Percentiles rank a stretch among this genome's conserved stretches.
Conservation (phyloP, 1,140 invertebrate species). For the Aphidius gifuensis region DNA sequence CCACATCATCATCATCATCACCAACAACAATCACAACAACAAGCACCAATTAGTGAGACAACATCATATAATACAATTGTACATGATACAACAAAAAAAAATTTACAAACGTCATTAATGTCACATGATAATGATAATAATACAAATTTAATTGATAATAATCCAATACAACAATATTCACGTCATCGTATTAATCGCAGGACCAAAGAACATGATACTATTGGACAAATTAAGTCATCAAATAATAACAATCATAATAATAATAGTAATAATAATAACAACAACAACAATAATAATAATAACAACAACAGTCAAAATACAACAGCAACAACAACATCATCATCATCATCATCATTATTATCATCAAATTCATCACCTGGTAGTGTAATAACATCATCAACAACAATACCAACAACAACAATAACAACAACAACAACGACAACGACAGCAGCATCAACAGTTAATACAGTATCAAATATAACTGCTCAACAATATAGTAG, state of each 20-base stretch:
- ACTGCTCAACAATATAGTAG: slow-evolving; percentile 41
- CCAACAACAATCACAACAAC: slow-evolving; percentile 33
- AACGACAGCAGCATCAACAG: slow-evolving; percentile 23
- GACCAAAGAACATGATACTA: slow-evolving; percentile 52
- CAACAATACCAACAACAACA: neutral
- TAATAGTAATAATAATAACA: slow-evolving; percentile 1
- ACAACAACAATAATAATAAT: slow-evolving; percentile 3
- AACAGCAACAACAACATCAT: no score
- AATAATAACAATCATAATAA: slow-evolving; percentile 31
- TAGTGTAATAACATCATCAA: no score
- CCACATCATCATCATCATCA: slow-evolving; percentile 38
- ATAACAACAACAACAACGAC: slow-evolving; percentile 20
- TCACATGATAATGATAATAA: slow-evolving; percentile 3
- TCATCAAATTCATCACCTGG: no score
- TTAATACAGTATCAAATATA: slow-evolving; percentile 28
- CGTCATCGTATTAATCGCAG: slow-evolving; percentile 52
- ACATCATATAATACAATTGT: no score
- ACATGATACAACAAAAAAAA: no score
- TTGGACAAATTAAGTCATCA: slow-evolving; percentile 31
- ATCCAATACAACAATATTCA: slow-evolving; percentile 35
- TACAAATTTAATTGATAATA: slow-evolving; percentile 12
- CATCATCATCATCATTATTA: no score
- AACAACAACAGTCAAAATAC: slow-evolving; percentile 20
- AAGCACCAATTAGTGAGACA: slow-evolving; percentile 12
- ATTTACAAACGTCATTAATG: no score